Evolutionary conservation across 2,797 vertebrate species (phyloP).

Genomic region (Silurus lanzhouensis): DNA sequence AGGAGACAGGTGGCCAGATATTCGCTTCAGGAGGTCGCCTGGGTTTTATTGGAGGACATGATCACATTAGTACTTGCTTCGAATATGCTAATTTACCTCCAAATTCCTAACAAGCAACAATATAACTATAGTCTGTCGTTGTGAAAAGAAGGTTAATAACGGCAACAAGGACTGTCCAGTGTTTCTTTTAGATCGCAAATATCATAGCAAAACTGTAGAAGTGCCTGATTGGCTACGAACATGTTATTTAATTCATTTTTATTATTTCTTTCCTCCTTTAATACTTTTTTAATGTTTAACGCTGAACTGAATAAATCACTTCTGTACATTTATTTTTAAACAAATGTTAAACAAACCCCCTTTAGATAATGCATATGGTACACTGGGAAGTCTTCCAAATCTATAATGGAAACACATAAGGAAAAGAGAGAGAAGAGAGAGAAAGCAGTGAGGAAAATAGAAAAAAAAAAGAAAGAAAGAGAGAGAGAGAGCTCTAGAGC

Average conservation of each 20-base stretch:
- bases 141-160: background rate
- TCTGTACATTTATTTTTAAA: background rate
- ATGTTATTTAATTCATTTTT: background rate
- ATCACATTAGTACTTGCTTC: background rate
- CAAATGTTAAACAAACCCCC: background rate
- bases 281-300: background rate
- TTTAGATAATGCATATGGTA: slow-evolving; percentile 5
- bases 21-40: background rate
- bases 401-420: background rate
- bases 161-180: background rate
- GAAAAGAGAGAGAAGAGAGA: slow-evolving; percentile 12
- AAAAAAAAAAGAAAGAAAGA: background rate
- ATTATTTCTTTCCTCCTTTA: no score
- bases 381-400: slow-evolving; percentile 1
- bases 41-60: slow-evolving; percentile 8
- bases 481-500: slow-evolving; percentile 19
- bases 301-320: background rate
- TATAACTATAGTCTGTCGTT: background rate
- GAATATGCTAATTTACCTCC: slow-evolving; percentile 13
- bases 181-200: background rate
- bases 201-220: background rate
- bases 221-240: background rate
- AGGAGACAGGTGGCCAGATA: slow-evolving; percentile 19
- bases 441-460: background rate
- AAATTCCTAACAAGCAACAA: slow-evolving; percentile 3